Base-by-base conservation (phyloP, 2,797 vertebrate genomes). In the Sebastiscus albofasciatus region DNA sequence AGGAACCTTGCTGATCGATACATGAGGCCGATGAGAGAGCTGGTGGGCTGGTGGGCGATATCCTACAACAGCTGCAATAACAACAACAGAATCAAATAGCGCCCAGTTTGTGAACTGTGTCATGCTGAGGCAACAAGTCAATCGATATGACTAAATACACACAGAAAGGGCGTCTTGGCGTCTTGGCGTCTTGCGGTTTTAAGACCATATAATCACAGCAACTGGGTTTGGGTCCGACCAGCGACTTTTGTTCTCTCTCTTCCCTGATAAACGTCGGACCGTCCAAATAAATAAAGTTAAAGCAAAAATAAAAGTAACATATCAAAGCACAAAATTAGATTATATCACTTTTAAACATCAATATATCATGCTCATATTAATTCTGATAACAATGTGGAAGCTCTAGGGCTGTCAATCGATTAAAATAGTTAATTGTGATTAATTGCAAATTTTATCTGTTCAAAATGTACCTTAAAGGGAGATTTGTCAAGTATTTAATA, bases 1-100 rank as follows among this genome's bases (percentile, higher is more conserved):
- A 55, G 77, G 39, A 80, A 22, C 54, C 70, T 34, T 3, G 65
- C 39, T 6, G 69, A 83, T 93, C 91, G 52, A 92, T 92, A 80
- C 64, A 42, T 65, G 6, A 20, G 80, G 39, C 79, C 8, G 66
- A 64, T 70, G 83, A 89, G 74, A 76, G 85, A 60, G 80, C 74
- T 13, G 56, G 73, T 55, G 67, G 59, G 61, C 12, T 26, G 74
- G 75, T 55, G 84, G 82, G 78, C 10, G 59, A 72, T 68, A 69
- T 81, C 49, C 80, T 65, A 27, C 80, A 73, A 68, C 72, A 76
- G 67, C 80, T 78, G 77, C 85, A 88, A 68, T 84, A 85, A 33
- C 81, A 82, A 46, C 79, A 80, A 54, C 75, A 59, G 65, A 84
- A 83, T 82, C 81, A 83, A 81, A 80, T 13, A 55, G 59, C 33